Evolutionary conservation across 2,797 vertebrate species (phyloP).

Genomic region (Danio albolineatus): DNA sequence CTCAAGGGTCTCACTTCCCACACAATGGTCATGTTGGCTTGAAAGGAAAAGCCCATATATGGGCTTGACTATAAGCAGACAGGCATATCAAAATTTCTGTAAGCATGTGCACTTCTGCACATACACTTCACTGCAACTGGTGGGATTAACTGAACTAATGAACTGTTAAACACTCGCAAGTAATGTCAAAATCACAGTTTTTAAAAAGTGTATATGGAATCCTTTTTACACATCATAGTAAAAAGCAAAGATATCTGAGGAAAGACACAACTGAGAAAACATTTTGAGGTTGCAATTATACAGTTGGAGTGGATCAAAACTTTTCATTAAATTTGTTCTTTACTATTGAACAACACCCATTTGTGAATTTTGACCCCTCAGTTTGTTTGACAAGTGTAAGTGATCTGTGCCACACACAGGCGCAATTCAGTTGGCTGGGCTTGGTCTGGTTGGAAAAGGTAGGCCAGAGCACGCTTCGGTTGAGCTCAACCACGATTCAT

Average conservation of each 20-base stretch:
- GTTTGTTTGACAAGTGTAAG: no score
- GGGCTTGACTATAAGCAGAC: neutral
- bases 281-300: no score
- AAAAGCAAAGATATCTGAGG: neutral
- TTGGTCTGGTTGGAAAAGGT: no score
- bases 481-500: no score
- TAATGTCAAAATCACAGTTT: neutral
- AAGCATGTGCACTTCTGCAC: neutral
- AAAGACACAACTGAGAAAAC: neutral
- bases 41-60: conserved; percentile 14
- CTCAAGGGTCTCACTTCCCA: neutral
- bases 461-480: no score
- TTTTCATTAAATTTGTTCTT: no score
- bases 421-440: no score
- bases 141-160: neutral
- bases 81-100: neutral
- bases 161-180: neutral
- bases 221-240: neutral
- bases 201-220: neutral
- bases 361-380: no score
- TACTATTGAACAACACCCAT: no score
- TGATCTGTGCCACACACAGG: no score
- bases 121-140: neutral
- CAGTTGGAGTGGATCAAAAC: no score
- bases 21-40: conserved; percentile 2